Percentiles rank a stretch among this genome's conserved stretches.
Conservation (phyloP, 2,113 vertebrate genomes). For the Antechinus flavipes region DNA sequence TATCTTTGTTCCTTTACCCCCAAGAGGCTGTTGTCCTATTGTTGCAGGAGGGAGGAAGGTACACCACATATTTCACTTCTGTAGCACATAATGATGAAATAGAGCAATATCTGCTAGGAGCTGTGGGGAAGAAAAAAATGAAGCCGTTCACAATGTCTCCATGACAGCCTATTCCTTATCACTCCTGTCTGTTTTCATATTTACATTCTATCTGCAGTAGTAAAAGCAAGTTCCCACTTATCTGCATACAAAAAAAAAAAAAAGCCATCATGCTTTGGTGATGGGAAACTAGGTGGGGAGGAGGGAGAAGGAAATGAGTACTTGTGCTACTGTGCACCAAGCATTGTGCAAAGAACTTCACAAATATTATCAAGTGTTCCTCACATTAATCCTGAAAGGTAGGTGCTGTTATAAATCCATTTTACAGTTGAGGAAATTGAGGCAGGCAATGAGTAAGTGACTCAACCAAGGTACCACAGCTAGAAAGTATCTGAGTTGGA, state of each 20-base stretch:
- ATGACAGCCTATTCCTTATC: background rate
- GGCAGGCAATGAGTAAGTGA: background rate
- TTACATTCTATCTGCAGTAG: background rate
- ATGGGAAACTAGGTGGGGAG: background rate
- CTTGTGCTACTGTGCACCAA: background rate
- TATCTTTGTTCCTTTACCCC: background rate
- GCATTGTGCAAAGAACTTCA: background rate
- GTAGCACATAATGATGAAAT: background rate
- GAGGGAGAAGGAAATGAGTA: background rate
- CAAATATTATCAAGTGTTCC: background rate
- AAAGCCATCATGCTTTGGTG: background rate
- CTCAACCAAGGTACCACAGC: background rate
- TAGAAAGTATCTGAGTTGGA: background rate
- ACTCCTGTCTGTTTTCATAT: background rate
- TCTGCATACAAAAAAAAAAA: background rate
- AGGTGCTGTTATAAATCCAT: background rate
- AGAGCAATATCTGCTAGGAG: background rate
- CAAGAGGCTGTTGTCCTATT: background rate
- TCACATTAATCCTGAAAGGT: background rate
- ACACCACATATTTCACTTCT: background rate
- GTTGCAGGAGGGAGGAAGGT: background rate
- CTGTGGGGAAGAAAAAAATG: background rate
- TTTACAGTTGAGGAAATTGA: background rate
- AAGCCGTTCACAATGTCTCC: background rate
- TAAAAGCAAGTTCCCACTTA: background rate